These are phyloP conservation scores for Rousettus madagascariensis DNA, from an alignment of 2,797 vertebrate genomes.

Conservation along the genomic window DNA sequence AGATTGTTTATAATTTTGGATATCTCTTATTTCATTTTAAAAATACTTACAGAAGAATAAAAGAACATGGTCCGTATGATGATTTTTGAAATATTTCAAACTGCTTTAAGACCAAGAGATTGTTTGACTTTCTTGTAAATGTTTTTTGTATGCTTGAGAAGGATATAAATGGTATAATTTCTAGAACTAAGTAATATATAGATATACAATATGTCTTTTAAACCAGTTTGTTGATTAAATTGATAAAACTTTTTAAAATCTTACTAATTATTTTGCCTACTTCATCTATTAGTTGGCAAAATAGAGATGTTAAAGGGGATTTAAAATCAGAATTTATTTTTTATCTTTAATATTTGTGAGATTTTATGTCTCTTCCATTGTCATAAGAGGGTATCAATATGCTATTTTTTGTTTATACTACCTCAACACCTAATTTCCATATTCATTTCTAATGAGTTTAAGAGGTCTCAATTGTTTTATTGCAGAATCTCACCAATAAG, in stretches of 20 bases:
- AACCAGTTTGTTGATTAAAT: neutral
- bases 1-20: neutral
- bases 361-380: neutral
- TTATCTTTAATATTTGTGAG: neutral
- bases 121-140: neutral
- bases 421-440: neutral
- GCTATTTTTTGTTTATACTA: neutral
- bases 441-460: neutral
- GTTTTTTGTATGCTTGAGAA: neutral
- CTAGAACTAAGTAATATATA: neutral
- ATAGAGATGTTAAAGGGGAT: neutral
- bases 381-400: neutral
- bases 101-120: neutral
- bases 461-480: neutral
- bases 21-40: neutral
- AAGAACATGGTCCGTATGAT: neutral
- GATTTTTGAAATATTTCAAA: neutral
- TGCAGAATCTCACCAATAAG: neutral
- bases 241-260: neutral
- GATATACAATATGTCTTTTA: neutral
- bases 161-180: neutral
- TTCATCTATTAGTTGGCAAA: neutral
- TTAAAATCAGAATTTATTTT: neutral
- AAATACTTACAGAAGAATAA: neutral
- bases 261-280: neutral